These are phyloP conservation scores for Chaetops frenatus DNA, from an alignment of 2,113 vertebrate species.

Conservation along the genomic window DNA sequence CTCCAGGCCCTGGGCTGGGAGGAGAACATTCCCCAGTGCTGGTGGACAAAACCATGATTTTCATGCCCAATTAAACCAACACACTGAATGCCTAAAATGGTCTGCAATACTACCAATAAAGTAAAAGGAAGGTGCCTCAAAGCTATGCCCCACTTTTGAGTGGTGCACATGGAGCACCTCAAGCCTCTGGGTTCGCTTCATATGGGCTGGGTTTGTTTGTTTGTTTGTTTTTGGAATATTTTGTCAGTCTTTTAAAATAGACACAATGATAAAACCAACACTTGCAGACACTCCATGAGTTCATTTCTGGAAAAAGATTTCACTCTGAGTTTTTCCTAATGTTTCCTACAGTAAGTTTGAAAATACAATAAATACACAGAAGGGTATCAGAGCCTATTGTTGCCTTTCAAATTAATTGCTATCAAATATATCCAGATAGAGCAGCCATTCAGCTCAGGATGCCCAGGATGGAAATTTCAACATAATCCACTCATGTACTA, in stretches of 20 bases:
- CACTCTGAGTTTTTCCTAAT: not conserved
- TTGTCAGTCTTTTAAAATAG: not conserved
- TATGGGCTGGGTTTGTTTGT: not conserved
- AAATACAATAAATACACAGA: not conserved
- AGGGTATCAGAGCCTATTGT: not conserved
- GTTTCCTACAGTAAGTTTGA: not conserved
- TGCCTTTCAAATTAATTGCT: not conserved
- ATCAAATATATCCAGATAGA: not conserved
- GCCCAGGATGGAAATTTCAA: not conserved
- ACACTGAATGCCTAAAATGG: not conserved
- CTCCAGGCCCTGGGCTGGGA: not conserved
- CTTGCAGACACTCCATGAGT: not conserved
- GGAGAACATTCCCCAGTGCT: not conserved
- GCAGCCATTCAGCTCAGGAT: not conserved
- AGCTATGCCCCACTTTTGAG: not conserved
- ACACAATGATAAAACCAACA: not conserved
- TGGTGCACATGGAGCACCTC: not conserved
- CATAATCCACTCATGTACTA: not conserved
- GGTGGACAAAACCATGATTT: not conserved
- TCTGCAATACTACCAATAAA: not conserved
- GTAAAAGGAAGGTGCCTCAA: not conserved
- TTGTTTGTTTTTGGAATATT: not conserved
- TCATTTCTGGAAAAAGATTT: not conserved
- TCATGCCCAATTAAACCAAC: not conserved
- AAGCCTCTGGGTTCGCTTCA: fast-evolving